Base-by-base conservation (phyloP, 2,888 invertebrate species). In the Xanthostigma xanthostigma region DNA sequence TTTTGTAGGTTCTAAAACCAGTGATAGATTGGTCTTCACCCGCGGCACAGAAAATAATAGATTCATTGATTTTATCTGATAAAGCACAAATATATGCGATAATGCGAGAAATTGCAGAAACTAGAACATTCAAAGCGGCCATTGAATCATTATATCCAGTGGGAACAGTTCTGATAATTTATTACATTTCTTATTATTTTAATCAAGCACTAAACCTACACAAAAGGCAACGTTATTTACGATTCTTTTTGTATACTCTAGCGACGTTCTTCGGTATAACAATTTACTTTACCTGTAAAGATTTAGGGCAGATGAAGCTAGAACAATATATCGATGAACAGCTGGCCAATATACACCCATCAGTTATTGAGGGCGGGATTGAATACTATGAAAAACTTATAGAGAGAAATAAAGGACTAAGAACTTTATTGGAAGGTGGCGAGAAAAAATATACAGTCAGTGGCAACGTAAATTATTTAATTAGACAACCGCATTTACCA, bases 51-150 rank as follows among this genome's bases (percentile, higher is more conserved):
- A 64, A 76, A 48, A 68, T 91, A 41, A 65, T 79, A 45, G 67
- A 83, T 11, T 75, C 87, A 0, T 60, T 90, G 34, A 64, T 86
- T 3, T 61, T 91, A n/a, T 80, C 84, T 11, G 83, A 86, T 53
- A 77, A 81, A 52, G 89, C 86, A 9, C 80, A 88, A 62, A 71
- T 84, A 51, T 91, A 86, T 70, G 88, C 82, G 1, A 77, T 91
- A 33, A 87, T 86, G 49, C 73, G 81, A 55, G 81, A 88, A 64
- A 74, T 91, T 46, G 62, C 81, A 49, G 75, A 78, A 66, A 62
- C 75, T 3, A 71, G 77, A 52, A 77, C 77, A 38, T 64, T 74
- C 50, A 75, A 78, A 60, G 64, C 79, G 2, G 62, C 77, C 2
- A 60, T 75, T 42, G 78, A 83, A 53, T 71, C 76, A 1, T 46